Evolutionary conservation across 1,140 invertebrate species (phyloP), one percentile per base, ranked within the genome.

Genomic region (Aporrectodea caliginosa): DNA sequence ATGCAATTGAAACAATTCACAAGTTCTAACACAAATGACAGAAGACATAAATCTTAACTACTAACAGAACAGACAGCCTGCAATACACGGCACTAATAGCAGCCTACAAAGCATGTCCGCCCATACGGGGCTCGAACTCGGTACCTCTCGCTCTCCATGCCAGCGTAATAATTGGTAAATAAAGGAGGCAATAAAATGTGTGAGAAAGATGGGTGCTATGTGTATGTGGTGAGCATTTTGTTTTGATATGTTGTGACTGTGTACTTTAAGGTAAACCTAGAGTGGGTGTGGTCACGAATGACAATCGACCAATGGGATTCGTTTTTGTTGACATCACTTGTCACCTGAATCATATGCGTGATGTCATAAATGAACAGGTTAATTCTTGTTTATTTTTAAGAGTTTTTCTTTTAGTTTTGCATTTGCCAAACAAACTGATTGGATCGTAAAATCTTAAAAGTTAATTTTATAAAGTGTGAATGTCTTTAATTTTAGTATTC

Each of bases 241-340:
- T 12, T 58, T 58, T 58, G 43, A 6, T 12, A 12, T 35, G 71
- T 80, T 70, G 31, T 16, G 29, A 80, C 70, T 35, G 75, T 73
- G 80, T 84, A 16, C n/a, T n/a, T n/a, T n/a, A 73, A 88, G 87
- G 85, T 68, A 84, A 83, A 75, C 84, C 84, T 74, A 82, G 85
- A 74, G 81, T 87, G 72, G 87, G 86, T 69, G 81, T 88, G 29
- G 82, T 82, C 31, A 81, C 82, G 14, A 80, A 82, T 30, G 73
- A 81, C 74, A 84, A 84, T 2, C 80, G 83, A 2, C 73, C 81
- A 34, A 33, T 88, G 35, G 86, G 87, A 1, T 86, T 86, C 83
- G 79, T 87, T 2, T 86, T 86, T 82, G 78, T 82, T 29, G 84
- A 85, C 35, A 82, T 83, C 32, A 78, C 77, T 27, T 77, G 76